phyloP scores from a whole-genome alignment of 2,113 vertebrate genomes.

The Eubucco bourcierii region DNA sequence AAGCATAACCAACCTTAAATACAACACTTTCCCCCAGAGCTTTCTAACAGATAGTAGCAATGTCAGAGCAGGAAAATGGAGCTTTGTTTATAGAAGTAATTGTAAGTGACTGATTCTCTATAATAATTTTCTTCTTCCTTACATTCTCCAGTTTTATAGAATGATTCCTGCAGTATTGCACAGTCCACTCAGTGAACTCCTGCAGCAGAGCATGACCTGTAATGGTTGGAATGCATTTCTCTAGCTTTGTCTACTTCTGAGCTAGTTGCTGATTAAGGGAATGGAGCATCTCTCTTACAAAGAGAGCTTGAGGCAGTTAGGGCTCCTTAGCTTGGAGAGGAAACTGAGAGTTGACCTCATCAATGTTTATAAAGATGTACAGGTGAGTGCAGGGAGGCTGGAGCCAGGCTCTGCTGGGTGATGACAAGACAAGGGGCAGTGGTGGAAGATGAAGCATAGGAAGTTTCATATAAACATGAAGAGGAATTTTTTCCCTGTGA shows the following conservation, averaged over 20 bases:
- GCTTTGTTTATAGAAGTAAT: not conserved
- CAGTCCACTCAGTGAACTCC: no score
- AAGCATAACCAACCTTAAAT: constrained; percentile 24
- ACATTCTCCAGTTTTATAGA: not conserved
- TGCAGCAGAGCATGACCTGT: not conserved
- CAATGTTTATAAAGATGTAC: no score
- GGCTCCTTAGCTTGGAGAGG: no score
- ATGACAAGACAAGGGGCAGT: no score
- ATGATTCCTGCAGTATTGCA: not conserved
- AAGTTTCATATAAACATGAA: no score
- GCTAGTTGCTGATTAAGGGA: not conserved
- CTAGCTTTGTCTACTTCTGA: not conserved
- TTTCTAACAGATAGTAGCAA: not conserved
- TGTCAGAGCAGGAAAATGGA: not conserved
- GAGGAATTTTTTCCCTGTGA: no score
- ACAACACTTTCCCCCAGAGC: not conserved
- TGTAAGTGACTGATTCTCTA: not conserved
- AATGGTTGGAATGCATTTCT: not conserved
- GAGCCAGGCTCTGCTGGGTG: no score
- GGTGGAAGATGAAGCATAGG: no score
- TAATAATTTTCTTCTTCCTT: not conserved
- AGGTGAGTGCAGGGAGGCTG: no score
- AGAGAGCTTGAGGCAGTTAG: no score
- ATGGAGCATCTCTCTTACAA: no score
- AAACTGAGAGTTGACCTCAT: no score